These are phyloP conservation scores for Lydus trimaculatus DNA, from an alignment of 2,888 invertebrate genomes.

Conservation along the genomic window DNA sequence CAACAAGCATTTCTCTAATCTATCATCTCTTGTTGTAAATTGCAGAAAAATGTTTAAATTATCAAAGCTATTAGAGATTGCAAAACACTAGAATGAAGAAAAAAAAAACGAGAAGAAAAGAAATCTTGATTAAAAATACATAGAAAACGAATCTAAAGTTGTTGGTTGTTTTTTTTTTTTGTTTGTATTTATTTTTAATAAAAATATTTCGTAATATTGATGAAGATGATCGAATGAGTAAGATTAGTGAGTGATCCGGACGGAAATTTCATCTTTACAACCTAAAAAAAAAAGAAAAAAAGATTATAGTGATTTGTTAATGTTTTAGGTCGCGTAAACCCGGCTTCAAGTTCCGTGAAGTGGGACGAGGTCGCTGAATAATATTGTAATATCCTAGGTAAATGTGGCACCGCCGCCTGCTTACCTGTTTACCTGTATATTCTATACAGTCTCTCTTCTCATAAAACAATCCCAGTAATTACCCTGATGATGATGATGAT, in stretches of 20 bases:
- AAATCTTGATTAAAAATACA: not conserved
- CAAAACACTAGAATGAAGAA: not conserved
- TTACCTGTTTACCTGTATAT: conserved; percentile 36
- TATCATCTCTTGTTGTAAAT: conserved; percentile 1
- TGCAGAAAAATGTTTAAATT: not conserved
- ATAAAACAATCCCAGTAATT: not conserved
- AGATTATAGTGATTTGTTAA: conserved; percentile 34
- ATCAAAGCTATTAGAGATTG: conserved; percentile 1
- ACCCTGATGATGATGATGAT: not conserved
- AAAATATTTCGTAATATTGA: not conserved
- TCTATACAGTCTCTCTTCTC: conserved; percentile 12
- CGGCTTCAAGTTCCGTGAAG: conserved; percentile 58
- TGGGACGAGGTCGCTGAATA: conserved; percentile 60
- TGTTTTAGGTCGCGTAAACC: conserved; percentile 49
- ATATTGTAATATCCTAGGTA: conserved; percentile 53
- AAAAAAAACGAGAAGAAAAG: not conserved
- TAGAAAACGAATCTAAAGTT: not conserved
- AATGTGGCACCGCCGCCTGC: conserved; percentile 46
- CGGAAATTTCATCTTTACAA: conserved; percentile 6
- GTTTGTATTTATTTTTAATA: not conserved
- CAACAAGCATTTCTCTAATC: not conserved
- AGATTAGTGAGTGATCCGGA: not conserved
- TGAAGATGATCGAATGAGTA: not conserved
- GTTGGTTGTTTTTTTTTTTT: not conserved
- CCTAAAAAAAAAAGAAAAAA: not conserved